A percentile compares a stretch with the other conserved stretches of the same genome.
Conservation (phyloP, 1,140 invertebrate genomes). For the Parasteatoda tepidariorum region DNA sequence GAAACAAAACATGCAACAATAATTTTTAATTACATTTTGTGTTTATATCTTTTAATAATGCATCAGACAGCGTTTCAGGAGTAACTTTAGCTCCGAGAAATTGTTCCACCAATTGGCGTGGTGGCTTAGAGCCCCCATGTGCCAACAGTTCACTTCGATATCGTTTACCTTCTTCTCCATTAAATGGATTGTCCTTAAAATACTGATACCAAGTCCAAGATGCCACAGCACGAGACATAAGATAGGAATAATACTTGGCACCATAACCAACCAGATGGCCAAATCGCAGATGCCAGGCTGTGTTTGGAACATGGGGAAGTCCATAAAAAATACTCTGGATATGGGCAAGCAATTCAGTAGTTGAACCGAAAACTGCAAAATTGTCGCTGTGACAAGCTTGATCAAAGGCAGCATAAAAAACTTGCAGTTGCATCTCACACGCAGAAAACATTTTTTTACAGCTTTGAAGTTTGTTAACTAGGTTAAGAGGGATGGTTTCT, state of each 20-base stretch:
- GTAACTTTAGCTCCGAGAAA: conserved; percentile 45
- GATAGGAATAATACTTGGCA: conserved; percentile 97
- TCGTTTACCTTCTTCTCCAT: conserved; percentile 78
- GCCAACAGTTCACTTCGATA: conserved; percentile 82
- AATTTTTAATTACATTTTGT: too few species aligned
- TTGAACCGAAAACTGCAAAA: conserved; percentile 66
- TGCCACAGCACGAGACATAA: conserved; percentile 92
- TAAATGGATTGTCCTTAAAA: conserved; percentile 87
- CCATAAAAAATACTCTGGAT: conserved; percentile 87
- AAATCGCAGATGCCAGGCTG: conserved; percentile 96
- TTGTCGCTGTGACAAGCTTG: conserved; percentile 84
- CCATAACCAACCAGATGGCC: conserved; percentile 97
- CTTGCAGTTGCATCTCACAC: conserved; percentile 91
- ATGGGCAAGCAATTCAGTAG: conserved; percentile 82
- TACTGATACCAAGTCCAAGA: conserved; percentile 92
- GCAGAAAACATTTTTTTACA: conserved; percentile 88
- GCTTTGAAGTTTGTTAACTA: conserved; percentile 81
- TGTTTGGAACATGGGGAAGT: conserved; percentile 87
- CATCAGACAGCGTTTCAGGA: conserved; percentile 40
- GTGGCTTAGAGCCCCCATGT: conserved; percentile 89
- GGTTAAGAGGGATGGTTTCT: conserved; percentile 81
- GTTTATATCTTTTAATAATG: conserved; percentile 43
- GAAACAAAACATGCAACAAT: too few species aligned
- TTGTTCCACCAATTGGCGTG: conserved; percentile 65
- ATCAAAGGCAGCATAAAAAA: conserved; percentile 88